A percentile compares a stretch with the other conserved stretches of the same genome.
These are phyloP conservation scores for Thymelicus lineola DNA, from an alignment of 2,888 invertebrate genomes.

Conservation along the genomic window DNA sequence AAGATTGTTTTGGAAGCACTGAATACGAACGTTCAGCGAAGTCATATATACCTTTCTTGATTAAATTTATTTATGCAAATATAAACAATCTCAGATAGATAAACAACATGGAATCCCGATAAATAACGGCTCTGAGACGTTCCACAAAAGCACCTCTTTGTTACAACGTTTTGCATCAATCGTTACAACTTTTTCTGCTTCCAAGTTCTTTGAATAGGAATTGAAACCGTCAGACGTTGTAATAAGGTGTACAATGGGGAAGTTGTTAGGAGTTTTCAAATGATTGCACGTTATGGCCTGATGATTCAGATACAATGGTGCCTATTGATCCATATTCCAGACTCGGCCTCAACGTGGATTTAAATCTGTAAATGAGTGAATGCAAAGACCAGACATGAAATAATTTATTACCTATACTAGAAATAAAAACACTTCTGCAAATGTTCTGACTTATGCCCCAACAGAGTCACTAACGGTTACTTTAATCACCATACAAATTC, in stretches of 20 bases:
- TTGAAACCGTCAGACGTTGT: not conserved
- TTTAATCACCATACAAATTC: no score
- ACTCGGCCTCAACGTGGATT: not conserved
- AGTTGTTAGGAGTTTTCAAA: not conserved
- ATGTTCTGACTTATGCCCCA: no score
- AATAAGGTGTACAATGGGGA: not conserved
- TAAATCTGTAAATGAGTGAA: not conserved
- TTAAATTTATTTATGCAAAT: no score
- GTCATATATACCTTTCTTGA: no score
- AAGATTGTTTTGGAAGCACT: no score
- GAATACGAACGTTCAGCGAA: no score
- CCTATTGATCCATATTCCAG: slow-evolving; percentile 18
- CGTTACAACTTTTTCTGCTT: not conserved
- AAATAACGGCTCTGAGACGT: slow-evolving; percentile 5
- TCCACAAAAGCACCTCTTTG: not conserved
- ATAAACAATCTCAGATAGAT: not conserved
- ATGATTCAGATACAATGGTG: slow-evolving; percentile 21
- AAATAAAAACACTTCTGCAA: no score
- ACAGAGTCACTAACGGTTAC: no score
- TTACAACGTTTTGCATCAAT: slow-evolving; percentile 6
- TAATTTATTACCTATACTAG: no score
- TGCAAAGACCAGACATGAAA: no score
- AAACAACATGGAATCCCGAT: not conserved
- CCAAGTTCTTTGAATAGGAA: not conserved
- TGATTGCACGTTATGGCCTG: slow-evolving; percentile 24